Percentiles rank a stretch among this genome's conserved stretches.
Conservation (phyloP, 1,140 invertebrate species). For the Brachionus paranguensis region DNA sequence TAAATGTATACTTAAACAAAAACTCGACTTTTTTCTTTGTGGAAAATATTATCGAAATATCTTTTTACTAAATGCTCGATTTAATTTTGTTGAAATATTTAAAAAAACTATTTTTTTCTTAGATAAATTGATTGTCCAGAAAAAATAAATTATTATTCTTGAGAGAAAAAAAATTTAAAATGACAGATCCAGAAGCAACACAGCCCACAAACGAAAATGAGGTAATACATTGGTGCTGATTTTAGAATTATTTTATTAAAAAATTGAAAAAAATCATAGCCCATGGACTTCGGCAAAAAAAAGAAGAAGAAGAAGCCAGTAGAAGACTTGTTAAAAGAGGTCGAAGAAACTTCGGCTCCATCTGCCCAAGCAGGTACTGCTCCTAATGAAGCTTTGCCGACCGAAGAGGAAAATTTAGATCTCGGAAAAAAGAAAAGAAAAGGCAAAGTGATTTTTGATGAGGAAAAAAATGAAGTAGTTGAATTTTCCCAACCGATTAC, state of each 20-base stretch:
- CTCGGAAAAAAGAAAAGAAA: conserved; percentile 39
- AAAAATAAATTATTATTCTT: neutral
- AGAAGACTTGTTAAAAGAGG: conserved; percentile 26
- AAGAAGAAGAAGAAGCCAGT: conserved; percentile 36
- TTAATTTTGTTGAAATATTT: neutral
- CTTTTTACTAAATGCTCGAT: neutral
- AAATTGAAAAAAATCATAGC: neutral
- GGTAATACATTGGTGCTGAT: neutral
- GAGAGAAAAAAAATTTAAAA: neutral
- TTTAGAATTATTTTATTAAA: neutral
- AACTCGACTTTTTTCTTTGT: neutral
- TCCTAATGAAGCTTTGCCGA: neutral
- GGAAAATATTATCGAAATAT: neutral
- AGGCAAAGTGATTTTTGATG: conserved; percentile 25
- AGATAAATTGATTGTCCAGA: neutral
- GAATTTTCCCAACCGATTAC: conserved; percentile 6
- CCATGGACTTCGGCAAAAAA: conserved; percentile 31
- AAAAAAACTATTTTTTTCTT: neutral
- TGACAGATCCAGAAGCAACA: conserved; percentile 8
- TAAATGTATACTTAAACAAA: neutral
- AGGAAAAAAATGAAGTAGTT: conserved; percentile 29
- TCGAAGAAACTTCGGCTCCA: neutral
- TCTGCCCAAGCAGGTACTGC: neutral
- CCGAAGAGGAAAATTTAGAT: neutral
- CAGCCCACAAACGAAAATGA: conserved; percentile 22